Conservation (phyloP, 2,888 invertebrate species). For the Cremastobaeus sp. region DNA sequence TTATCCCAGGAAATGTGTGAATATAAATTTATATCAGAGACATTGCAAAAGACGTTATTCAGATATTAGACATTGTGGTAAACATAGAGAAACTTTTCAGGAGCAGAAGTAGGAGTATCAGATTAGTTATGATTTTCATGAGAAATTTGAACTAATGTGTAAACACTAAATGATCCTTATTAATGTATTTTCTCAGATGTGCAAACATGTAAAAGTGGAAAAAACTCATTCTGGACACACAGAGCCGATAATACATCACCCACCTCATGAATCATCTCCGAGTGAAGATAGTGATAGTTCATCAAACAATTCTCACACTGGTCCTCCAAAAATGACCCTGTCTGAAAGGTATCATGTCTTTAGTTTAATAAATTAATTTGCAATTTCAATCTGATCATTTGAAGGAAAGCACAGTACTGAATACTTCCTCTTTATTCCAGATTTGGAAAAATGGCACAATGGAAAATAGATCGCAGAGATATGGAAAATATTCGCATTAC, state of each 20-base stretch:
- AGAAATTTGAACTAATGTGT: too few species aligned
- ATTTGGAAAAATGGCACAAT: constrained; percentile 95
- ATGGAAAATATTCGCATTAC: constrained; percentile 93
- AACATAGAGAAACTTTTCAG: too few species aligned
- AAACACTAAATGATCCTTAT: constrained; percentile 5
- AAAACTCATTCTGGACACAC: constrained; percentile 73
- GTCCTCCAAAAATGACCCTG: constrained; percentile 83
- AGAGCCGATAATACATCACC: constrained; percentile 69
- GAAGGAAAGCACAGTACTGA: too few species aligned
- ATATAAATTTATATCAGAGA: too few species aligned
- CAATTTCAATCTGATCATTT: too few species aligned
- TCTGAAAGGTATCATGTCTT: constrained; percentile 82
- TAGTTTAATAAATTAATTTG: too few species aligned
- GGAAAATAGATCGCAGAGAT: constrained; percentile 91
- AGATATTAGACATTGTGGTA: too few species aligned
- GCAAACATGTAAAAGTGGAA: constrained; percentile 75
- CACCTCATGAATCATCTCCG: constrained; percentile 80
- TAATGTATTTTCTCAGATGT: constrained; percentile 68
- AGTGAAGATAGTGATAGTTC: constrained; percentile 82
- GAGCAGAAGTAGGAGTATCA: too few species aligned
- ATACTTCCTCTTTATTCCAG: constrained; percentile 71
- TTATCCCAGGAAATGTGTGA: too few species aligned
- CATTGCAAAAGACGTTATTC: too few species aligned
- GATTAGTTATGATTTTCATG: too few species aligned
- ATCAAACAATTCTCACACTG: constrained; percentile 82